Percentiles rank a stretch among this genome's conserved stretches.
phyloP scores from a whole-genome alignment of 2,797 vertebrate genomes.

The Parauchenoglanis punctatus region DNA sequence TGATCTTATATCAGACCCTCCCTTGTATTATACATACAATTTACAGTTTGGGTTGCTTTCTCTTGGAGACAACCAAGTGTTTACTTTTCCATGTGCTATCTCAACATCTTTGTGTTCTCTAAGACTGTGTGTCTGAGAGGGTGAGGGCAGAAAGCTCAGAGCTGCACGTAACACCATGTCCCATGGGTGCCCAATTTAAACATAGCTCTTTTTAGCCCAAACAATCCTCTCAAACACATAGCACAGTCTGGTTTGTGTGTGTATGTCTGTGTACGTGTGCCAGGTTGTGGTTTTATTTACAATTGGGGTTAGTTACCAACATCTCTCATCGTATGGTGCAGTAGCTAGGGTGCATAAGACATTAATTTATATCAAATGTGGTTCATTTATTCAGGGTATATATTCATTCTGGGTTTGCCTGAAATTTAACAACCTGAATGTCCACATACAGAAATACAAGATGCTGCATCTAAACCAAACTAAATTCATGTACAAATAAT shows the following conservation, averaged over 20 bases:
- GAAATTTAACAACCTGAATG: background rate
- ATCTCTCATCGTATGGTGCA: background rate
- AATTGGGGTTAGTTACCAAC: background rate
- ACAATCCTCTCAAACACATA: constrained; percentile 43
- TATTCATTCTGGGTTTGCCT: background rate
- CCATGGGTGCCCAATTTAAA: constrained; percentile 39
- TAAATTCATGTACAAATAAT: background rate
- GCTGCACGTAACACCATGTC: constrained; percentile 58
- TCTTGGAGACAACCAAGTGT: constrained; percentile 9
- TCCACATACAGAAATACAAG: background rate
- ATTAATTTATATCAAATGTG: background rate
- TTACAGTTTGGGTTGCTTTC: background rate
- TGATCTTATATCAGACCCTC: background rate
- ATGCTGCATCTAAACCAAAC: background rate
- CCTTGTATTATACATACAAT: background rate
- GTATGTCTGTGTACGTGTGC: too few relatives aligned
- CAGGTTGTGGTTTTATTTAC: background rate
- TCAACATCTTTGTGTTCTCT: constrained; percentile 30
- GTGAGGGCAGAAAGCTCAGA: constrained; percentile 24
- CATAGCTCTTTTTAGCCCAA: constrained; percentile 42
- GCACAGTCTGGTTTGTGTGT: background rate
- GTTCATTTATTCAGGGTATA: background rate
- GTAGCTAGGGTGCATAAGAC: background rate
- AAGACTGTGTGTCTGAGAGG: constrained; percentile 23
- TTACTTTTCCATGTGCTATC: constrained; percentile 34